Conservation (phyloP, 2,797 vertebrate species). For the Taenioides sp. region DNA sequence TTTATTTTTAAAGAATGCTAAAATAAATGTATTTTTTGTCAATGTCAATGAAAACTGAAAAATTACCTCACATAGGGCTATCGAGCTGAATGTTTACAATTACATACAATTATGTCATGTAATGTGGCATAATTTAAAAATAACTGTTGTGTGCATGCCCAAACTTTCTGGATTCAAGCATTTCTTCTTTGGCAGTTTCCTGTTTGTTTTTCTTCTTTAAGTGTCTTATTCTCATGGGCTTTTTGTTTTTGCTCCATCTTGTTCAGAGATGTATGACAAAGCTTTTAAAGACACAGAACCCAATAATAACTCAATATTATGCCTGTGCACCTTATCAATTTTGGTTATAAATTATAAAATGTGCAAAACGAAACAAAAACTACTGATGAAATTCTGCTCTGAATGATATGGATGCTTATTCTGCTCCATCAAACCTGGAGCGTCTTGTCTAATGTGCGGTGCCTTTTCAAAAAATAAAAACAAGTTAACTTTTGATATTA, state of each 20-base stretch:
- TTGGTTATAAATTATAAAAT: neutral
- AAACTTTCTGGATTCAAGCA: constrained; percentile 47
- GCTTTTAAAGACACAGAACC: constrained; percentile 36
- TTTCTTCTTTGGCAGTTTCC: constrained; percentile 65
- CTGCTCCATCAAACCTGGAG: neutral
- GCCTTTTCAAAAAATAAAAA: neutral
- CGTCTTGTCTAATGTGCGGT: neutral
- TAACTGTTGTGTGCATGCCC: constrained; percentile 18
- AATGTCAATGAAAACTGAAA: too few species aligned
- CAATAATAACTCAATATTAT: too few species aligned
- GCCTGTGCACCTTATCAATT: too few species aligned
- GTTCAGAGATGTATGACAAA: constrained; percentile 53
- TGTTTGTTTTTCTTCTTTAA: constrained; percentile 53
- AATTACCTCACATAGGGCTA: too few species aligned
- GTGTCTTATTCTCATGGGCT: constrained; percentile 58
- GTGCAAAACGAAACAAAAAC: neutral
- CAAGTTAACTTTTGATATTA: too few species aligned
- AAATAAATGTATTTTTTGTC: too few species aligned
- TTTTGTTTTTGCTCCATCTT: constrained; percentile 38
- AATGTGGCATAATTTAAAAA: neutral
- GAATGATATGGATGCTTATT: neutral
- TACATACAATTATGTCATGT: too few species aligned
- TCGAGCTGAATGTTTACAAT: too few species aligned
- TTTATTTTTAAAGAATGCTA: too few species aligned
- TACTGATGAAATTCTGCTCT: neutral